These are phyloP conservation scores for Cyprinodon variegatus DNA, from an alignment of 2,113 vertebrate genomes.

Conservation along the genomic window DNA sequence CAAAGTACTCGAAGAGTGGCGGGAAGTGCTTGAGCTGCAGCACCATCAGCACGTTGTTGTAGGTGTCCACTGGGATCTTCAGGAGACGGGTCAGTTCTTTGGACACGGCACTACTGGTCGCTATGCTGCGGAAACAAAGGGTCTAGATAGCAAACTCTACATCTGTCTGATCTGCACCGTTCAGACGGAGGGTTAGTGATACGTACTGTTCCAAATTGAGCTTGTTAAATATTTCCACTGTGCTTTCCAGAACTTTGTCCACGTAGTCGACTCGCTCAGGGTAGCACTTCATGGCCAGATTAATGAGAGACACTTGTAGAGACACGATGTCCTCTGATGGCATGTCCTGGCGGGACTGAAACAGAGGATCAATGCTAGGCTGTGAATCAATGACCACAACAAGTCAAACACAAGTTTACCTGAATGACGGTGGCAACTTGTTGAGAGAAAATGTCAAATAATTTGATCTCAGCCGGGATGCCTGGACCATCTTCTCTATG, in stretches of 20 bases:
- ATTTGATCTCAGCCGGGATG: conserved; percentile 96
- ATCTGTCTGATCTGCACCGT: background rate
- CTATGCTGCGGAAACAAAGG: conserved; percentile 80
- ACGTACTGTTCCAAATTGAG: conserved; percentile 98
- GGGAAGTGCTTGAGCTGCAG: conserved; percentile 97
- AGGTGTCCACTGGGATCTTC: conserved; percentile 98
- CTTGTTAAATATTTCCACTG: conserved; percentile 98
- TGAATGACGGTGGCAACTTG: conserved; percentile 99
- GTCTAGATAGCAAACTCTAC: background rate
- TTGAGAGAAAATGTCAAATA: conserved; percentile 99
- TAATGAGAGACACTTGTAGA: conserved; percentile 98
- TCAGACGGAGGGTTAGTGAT: background rate
- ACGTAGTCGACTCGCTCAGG: conserved; percentile 98
- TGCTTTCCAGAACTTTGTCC: conserved; percentile 97
- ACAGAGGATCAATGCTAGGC: background rate
- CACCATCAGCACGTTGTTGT: conserved; percentile 95
- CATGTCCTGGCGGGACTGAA: conserved; percentile 98
- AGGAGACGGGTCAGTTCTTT: conserved; percentile 96
- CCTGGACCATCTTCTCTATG: conserved; percentile 98
- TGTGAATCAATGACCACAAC: no score
- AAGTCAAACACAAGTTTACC: conserved; percentile 64
- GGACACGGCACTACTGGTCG: conserved; percentile 97
- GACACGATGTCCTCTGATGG: conserved; percentile 98
- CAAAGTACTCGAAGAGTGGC: conserved; percentile 97
- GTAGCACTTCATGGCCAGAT: conserved; percentile 98